A percentile compares a stretch with the other conserved stretches of the same genome.
phyloP scores from a whole-genome alignment of 2,113 vertebrate genomes.

The Hiodon tergisus region DNA sequence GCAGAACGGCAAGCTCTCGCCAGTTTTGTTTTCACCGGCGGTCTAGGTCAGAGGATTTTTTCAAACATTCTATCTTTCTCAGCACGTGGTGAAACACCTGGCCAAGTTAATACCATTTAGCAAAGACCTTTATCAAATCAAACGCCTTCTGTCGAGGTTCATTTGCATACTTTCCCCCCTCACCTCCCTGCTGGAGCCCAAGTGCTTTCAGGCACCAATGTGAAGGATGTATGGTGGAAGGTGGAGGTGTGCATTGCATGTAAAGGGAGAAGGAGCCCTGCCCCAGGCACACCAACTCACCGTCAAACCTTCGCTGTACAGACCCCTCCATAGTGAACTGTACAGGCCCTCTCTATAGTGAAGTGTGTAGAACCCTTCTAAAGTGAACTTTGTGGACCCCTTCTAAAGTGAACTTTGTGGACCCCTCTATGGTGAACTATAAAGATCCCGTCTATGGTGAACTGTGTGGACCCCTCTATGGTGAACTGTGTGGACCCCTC shows the following conservation, averaged over 20 bases:
- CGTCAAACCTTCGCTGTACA: neutral
- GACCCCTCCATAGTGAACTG: neutral
- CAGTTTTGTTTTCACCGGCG: too few species aligned
- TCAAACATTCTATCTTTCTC: conserved; percentile 8
- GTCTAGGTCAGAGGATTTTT: too few species aligned
- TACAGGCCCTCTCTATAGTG: neutral
- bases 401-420: neutral
- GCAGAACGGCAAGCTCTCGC: too few species aligned
- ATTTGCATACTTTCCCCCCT: conserved; percentile 51
- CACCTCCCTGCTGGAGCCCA: conserved; percentile 28
- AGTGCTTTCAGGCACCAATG: conserved; percentile 11
- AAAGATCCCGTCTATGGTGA: too few species aligned
- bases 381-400: neutral
- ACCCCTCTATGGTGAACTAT: too few species aligned
- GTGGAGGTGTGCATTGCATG: conserved; percentile 26
- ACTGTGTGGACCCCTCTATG: neutral
- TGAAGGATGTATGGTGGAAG: conserved; percentile 32
- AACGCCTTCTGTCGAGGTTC: conserved; percentile 50
- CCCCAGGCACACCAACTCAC: neutral
- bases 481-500: neutral
- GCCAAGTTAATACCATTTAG: conserved; percentile 51
- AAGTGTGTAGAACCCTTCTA: neutral
- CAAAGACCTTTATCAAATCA: conserved; percentile 49
- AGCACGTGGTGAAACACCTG: conserved; percentile 42
- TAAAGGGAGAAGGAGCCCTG: conserved; percentile 2